Percentiles rank a stretch among this genome's conserved stretches.
Evolutionary conservation across 2,797 vertebrate species (phyloP).

Genomic region (Phylloscopus collybita): DNA sequence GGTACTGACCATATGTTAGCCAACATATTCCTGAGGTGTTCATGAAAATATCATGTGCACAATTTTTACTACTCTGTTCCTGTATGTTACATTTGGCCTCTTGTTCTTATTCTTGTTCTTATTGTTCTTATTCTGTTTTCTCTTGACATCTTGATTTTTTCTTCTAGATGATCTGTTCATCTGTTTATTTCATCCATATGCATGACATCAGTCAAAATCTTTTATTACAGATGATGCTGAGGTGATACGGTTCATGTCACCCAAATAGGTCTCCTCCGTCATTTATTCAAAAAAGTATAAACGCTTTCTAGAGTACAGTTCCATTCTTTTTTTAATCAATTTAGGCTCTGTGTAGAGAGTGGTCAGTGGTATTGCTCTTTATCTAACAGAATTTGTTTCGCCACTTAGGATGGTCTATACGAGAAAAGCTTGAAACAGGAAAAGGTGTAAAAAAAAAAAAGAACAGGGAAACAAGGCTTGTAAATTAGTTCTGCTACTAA

Average conservation of each 20-base stretch:
- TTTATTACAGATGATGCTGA: neutral
- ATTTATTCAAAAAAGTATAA: neutral
- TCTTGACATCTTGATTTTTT: neutral
- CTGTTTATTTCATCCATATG: neutral
- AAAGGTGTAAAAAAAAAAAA: neutral
- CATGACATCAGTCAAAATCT: neutral
- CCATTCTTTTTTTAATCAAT: neutral
- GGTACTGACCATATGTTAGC: neutral
- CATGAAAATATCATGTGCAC: neutral
- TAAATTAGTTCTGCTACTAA: neutral
- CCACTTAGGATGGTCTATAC: neutral
- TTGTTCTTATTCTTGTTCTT: neutral
- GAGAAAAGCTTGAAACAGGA: neutral
- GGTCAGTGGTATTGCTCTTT: neutral
- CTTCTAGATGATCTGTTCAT: neutral
- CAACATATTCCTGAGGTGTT: neutral
- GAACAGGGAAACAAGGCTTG: neutral
- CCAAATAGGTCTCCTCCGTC: neutral
- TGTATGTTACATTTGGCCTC: neutral
- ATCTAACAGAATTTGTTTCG: neutral
- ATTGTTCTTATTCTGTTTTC: neutral
- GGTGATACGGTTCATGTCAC: accelerated
- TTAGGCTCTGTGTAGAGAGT: neutral
- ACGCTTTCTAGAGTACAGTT: neutral
- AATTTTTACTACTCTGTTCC: neutral